Evolutionary conservation across 1,140 invertebrate species (phyloP).

Genomic region (Trichonephila clavipes): DNA sequence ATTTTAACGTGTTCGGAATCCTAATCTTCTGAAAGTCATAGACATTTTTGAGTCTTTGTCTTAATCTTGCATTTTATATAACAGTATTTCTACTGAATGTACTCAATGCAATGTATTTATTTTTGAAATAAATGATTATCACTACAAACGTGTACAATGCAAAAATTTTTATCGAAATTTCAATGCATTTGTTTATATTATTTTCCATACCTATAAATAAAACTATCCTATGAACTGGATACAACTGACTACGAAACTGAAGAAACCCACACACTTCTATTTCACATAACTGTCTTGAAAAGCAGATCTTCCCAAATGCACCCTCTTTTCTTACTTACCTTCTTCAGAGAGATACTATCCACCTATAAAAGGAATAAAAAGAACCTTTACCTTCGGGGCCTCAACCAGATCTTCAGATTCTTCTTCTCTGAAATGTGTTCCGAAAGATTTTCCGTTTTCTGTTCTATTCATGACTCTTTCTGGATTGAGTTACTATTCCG

Average conservation of each 20-base stretch:
- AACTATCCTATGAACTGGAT: too few species aligned
- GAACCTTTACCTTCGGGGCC: neutral
- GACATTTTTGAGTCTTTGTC: too few species aligned
- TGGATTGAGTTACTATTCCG: conserved; percentile 43
- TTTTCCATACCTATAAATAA: too few species aligned
- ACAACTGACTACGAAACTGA: neutral
- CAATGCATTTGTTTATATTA: too few species aligned
- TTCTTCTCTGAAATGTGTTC: neutral
- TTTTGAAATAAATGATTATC: too few species aligned
- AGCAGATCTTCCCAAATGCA: conserved; percentile 3
- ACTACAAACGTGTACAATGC: too few species aligned
- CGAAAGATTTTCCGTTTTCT: conserved; percentile 28
- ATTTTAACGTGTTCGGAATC: too few species aligned
- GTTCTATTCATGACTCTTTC: conserved; percentile 20
- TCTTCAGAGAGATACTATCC: neutral
- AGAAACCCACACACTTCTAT: neutral
- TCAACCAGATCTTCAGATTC: conserved; percentile 1
- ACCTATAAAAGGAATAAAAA: neutral
- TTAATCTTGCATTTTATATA: too few species aligned
- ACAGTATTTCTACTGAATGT: too few species aligned
- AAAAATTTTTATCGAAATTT: too few species aligned
- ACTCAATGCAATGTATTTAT: too few species aligned
- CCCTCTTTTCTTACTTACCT: neutral
- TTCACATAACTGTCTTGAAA: conserved; percentile 6
- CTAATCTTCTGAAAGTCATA: too few species aligned